phyloP scores from a whole-genome alignment of 1,140 invertebrate species.

The Magallana gigas region DNA sequence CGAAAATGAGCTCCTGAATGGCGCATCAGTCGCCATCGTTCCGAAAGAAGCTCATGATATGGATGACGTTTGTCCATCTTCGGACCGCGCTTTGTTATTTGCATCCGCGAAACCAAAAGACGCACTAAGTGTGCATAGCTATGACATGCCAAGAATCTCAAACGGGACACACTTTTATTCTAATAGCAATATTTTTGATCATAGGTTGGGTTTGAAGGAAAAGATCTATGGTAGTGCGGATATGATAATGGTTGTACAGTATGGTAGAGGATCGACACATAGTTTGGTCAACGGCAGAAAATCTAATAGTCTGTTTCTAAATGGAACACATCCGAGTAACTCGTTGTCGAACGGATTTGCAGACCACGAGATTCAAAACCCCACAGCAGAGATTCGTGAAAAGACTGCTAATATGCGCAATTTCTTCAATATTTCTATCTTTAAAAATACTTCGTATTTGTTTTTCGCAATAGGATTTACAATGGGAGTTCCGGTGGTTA shows the following conservation, averaged over 20 bases:
- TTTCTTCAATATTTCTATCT: slow-evolving; percentile 55
- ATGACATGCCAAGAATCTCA: not conserved
- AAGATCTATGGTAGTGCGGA: slow-evolving; percentile 27
- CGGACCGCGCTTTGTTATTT: not conserved
- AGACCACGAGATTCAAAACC: not conserved
- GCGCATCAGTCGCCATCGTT: not conserved
- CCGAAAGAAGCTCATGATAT: not conserved
- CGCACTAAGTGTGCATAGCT: slow-evolving; percentile 8
- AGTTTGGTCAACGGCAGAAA: slow-evolving; percentile 6
- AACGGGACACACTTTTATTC: not conserved
- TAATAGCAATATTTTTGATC: slow-evolving; percentile 6
- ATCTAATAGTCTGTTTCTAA: not conserved
- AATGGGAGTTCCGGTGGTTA: slow-evolving; percentile 56
- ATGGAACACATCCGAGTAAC: not conserved
- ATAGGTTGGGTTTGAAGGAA: not conserved
- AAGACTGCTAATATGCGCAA: not conserved
- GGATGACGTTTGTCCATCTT: not conserved
- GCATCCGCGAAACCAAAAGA: slow-evolving; percentile 1
- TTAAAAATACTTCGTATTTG: slow-evolving; percentile 63
- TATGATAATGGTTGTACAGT: not conserved
- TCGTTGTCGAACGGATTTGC: not conserved
- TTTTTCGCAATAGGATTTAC: slow-evolving; percentile 55
- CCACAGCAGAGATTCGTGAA: slow-evolving; percentile 21
- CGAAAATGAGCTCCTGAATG: not conserved
- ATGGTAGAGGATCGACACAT: slow-evolving; percentile 13